Evolutionary conservation across 2,888 invertebrate genomes (phyloP).

Genomic region (Orthosia incerta): DNA sequence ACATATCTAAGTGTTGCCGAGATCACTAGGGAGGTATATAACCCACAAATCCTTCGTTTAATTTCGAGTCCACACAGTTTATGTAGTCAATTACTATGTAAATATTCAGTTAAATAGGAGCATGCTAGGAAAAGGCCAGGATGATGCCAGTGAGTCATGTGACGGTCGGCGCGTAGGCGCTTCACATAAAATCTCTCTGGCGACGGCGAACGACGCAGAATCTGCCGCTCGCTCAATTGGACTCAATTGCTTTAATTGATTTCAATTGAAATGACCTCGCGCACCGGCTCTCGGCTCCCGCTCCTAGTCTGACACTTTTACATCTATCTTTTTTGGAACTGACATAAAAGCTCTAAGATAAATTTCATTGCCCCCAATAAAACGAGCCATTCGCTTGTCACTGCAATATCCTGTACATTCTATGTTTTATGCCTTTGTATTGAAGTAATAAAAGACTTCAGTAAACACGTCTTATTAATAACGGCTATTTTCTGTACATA

Average conservation of each 20-base stretch:
- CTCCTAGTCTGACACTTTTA: slow-evolving; percentile 90
- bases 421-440: slow-evolving; percentile 38
- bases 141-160: slow-evolving; percentile 83
- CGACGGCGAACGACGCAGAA: slow-evolving; percentile 87
- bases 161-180: slow-evolving; percentile 85
- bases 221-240: slow-evolving; percentile 90
- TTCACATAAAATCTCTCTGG: slow-evolving; percentile 90
- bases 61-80: slow-evolving; percentile 31
- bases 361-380: slow-evolving; percentile 83
- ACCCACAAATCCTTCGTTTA: slow-evolving; percentile 27
- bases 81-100: slow-evolving; percentile 51
- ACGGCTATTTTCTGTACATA: not conserved
- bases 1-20: not conserved
- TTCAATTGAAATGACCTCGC: slow-evolving; percentile 91
- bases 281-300: slow-evolving; percentile 87
- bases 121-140: slow-evolving; percentile 51
- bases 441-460: slow-evolving; percentile 2
- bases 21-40: not conserved
- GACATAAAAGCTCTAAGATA: slow-evolving; percentile 87
- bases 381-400: slow-evolving; percentile 69
- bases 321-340: slow-evolving; percentile 90
- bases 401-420: slow-evolving; percentile 58
- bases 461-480: slow-evolving; percentile 9
- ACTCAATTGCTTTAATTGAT: slow-evolving; percentile 90
- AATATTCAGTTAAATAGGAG: slow-evolving; percentile 47